phyloP scores from a whole-genome alignment of 2,113 vertebrate genomes.

The Clinocottus analis region DNA sequence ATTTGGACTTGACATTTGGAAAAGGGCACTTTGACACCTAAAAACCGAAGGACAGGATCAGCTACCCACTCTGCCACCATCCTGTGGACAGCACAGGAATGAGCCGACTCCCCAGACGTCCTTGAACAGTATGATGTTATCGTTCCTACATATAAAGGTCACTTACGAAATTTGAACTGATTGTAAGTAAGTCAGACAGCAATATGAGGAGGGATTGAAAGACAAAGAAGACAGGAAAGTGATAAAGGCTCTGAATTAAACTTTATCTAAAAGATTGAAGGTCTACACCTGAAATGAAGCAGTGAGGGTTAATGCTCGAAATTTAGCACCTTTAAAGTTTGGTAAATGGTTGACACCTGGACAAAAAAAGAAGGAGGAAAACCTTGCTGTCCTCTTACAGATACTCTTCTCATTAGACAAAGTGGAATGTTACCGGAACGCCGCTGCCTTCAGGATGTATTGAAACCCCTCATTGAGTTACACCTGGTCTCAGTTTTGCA shows the following conservation, averaged over 20 bases:
- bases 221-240: background rate
- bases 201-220: background rate
- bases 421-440: background rate
- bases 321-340: conserved; percentile 5
- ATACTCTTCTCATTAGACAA: conserved; percentile 22
- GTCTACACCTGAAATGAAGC: conserved; percentile 9
- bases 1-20: conserved; percentile 1
- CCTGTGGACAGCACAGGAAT: conserved; percentile 3
- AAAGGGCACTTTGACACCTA: background rate
- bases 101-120: background rate
- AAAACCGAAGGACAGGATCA: background rate
- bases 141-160: background rate
- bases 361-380: background rate
- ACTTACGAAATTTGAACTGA: background rate
- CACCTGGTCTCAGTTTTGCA: conserved; percentile 26
- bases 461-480: conserved; percentile 19
- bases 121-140: background rate
- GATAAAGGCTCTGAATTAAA: conserved; percentile 11
- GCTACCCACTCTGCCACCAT: background rate
- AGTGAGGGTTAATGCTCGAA: background rate
- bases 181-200: background rate
- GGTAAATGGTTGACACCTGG: conserved; percentile 14
- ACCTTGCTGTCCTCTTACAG: background rate
- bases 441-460: conserved; percentile 12
- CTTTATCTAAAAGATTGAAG: conserved; percentile 4